These are phyloP conservation scores for Cassiopea xamachana DNA, from an alignment of 30 jellyfish, hydroid and myxozoan species.

Conservation along the genomic window DNA sequence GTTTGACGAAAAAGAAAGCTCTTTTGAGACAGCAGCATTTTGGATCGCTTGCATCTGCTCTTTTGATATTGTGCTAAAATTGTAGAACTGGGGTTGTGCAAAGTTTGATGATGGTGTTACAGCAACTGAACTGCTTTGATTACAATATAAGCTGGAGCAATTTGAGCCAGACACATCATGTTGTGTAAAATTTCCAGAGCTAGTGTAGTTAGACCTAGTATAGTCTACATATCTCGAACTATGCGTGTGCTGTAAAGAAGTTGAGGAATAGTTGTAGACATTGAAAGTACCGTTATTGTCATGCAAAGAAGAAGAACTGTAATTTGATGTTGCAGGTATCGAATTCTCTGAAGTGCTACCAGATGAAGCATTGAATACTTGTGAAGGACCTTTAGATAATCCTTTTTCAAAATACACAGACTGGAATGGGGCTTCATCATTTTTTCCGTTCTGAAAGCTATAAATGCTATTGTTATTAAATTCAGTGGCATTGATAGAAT, in stretches of 20 bases:
- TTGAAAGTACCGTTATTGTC: no score
- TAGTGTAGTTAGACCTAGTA: background rate
- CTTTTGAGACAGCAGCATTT: constrained; percentile 2
- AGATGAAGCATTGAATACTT: background rate
- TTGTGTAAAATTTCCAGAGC: background rate
- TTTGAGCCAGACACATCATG: background rate
- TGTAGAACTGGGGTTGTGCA: constrained; percentile 4
- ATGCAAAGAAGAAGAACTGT: no score
- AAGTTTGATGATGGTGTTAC: background rate
- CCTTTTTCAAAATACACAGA: background rate
- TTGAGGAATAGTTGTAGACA: no score
- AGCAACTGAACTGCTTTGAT: background rate
- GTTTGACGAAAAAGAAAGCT: background rate
- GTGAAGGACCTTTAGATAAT: background rate
- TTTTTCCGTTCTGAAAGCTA: background rate
- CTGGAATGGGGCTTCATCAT: background rate
- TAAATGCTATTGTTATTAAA: no score
- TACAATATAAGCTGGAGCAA: background rate
- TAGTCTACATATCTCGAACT: no score
- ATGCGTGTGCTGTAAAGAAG: no score
- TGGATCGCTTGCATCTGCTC: constrained; percentile 51
- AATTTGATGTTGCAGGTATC: background rate
- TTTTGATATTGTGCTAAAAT: constrained; percentile 23
- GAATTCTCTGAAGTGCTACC: background rate
- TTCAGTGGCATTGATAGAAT: background rate